phyloP scores from a whole-genome alignment of 2,113 vertebrate species.

The Talpa occidentalis region DNA sequence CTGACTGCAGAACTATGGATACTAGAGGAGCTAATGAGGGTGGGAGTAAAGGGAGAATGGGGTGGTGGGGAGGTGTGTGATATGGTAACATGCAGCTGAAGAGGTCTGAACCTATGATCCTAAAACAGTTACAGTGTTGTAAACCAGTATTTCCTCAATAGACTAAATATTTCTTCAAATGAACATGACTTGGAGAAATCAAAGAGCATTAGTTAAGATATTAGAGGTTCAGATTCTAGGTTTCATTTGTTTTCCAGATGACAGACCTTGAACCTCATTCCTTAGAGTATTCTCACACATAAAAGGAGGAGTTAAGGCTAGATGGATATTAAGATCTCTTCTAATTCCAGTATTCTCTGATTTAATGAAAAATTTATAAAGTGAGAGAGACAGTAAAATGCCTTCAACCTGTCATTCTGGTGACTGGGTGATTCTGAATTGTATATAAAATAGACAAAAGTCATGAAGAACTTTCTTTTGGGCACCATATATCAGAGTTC shows the following conservation, averaged over 20 bases:
- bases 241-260: neutral
- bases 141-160: no score
- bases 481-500: neutral
- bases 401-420: neutral
- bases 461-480: neutral
- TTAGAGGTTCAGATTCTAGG: neutral
- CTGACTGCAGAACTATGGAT: no score
- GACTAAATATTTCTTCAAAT: no score
- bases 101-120: no score
- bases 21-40: no score
- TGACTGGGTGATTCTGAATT: neutral
- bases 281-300: neutral
- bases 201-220: neutral
- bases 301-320: neutral
- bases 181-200: neutral
- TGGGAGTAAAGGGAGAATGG: no score
- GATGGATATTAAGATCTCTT: neutral
- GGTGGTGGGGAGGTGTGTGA: no score
- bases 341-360: neutral
- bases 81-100: no score
- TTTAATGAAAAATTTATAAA: slow-evolving; percentile 42
- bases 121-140: no score
- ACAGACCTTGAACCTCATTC: neutral
- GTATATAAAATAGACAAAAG: neutral
- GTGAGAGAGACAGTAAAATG: neutral